Conservation (phyloP, 2,113 vertebrate species). For the Martes martes region DNA sequence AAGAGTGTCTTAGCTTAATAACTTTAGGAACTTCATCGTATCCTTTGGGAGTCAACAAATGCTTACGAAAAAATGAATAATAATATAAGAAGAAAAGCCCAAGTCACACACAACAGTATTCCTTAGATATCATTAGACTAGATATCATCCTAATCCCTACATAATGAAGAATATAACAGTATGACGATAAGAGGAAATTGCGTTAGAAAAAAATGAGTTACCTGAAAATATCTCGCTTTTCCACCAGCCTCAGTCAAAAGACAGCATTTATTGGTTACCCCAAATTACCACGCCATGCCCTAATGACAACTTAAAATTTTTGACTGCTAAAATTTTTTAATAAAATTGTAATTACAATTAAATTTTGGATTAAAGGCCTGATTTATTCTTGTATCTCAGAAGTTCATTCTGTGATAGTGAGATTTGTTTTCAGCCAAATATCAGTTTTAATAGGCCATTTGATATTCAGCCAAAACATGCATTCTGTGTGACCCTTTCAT, state of each 20-base stretch:
- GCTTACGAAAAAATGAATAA: background rate
- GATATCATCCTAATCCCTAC: background rate
- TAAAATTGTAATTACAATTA: conserved; percentile 6
- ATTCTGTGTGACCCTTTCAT: background rate
- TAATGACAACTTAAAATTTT: background rate
- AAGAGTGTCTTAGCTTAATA: background rate
- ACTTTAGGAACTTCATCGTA: background rate
- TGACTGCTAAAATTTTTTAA: background rate
- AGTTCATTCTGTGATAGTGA: conserved; percentile 22
- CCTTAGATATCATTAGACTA: background rate
- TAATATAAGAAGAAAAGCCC: background rate
- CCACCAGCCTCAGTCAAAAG: background rate
- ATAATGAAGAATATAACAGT: background rate
- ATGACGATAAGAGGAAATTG: background rate
- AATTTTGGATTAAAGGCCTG: conserved; percentile 11
- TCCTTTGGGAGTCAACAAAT: background rate
- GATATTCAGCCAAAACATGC: conserved; percentile 29
- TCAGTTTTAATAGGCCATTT: background rate
- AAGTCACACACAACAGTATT: conserved; percentile 4
- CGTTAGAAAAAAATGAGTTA: background rate
- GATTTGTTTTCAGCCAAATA: conserved; percentile 37
- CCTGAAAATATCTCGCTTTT: background rate
- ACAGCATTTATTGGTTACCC: background rate
- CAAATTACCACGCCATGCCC: background rate
- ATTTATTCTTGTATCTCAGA: conserved; percentile 29